Conservation (phyloP, 2,797 vertebrate species). For the Adrianichthys oophorus region DNA sequence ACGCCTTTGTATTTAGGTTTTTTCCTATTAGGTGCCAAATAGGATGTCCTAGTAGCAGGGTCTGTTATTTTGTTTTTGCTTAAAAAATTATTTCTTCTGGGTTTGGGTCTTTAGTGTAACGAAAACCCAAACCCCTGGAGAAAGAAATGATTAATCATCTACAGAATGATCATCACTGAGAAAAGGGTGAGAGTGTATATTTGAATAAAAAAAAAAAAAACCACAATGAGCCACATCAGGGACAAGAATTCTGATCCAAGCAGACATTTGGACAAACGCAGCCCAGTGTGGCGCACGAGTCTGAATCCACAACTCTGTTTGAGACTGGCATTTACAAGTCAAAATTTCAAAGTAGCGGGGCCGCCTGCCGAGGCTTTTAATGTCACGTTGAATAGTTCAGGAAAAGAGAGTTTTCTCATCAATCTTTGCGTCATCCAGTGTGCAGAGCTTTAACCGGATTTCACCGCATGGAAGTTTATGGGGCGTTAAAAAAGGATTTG, state of each 20-base stretch:
- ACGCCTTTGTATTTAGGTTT: not conserved
- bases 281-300: slow-evolving; percentile 24
- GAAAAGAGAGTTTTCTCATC: slow-evolving; percentile 46
- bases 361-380: slow-evolving; percentile 27
- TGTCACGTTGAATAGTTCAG: slow-evolving; percentile 34
- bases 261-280: slow-evolving; percentile 62
- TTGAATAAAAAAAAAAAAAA: not conserved
- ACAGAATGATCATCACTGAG: not conserved
- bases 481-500: slow-evolving; percentile 45
- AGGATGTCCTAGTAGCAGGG: not conserved
- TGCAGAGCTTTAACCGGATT: slow-evolving; percentile 56
- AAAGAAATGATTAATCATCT: too few species aligned
- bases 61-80: not conserved
- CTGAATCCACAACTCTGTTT: slow-evolving; percentile 43
- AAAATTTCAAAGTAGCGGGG: slow-evolving; percentile 49
- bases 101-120: not conserved
- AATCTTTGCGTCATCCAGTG: slow-evolving; percentile 38
- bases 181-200: not conserved
- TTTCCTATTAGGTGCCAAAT: slow-evolving; percentile 1
- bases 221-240: slow-evolving; percentile 50
- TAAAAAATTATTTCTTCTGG: not conserved
- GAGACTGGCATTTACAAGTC: slow-evolving; percentile 62
- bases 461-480: slow-evolving; percentile 27
- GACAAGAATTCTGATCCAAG: slow-evolving; percentile 55
- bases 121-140: too few species aligned